Evolutionary conservation across 2,888 invertebrate genomes (phyloP), one percentile per base, ranked within the genome.

Genomic region (Charanyca ferruginea): DNA sequence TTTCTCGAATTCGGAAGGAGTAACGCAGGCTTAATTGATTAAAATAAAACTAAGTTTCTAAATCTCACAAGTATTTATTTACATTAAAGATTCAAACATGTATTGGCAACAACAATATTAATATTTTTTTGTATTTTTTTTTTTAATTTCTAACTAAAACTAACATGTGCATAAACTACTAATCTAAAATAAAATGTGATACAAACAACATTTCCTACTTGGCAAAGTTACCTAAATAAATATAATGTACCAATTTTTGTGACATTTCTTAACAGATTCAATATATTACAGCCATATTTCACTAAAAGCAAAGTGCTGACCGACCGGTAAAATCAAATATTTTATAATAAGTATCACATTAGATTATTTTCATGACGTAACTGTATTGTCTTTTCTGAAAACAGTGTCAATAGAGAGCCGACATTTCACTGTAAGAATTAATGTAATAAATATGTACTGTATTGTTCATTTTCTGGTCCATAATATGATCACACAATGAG

Each of bases 231-330:
- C 67, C 73, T 55, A 54, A 79, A 74, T 66, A 70, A 74, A 72
- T 66, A 67, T 54, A 38, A 22, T 44, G 68, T 59, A 69, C 61
- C 66, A 78, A 66, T 80, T 81, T 78, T 77, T 68, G 68, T 55
- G 81, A 85, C 80, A 83, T 83, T 84, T 78, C 83, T 65, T 72
- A 81, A 88, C 84, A 90, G 85, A 93, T 91, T 90, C 86, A 88
- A 92, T 92, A 89, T 87, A 85, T 86, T 85, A 84, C 77, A 78
- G 73, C 61, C 79, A 73, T 78, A 77, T 77, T 73, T 78, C 78
- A 81, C 84, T 88, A 85, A 88, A 86, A 88, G 88, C 84, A 76
- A 74, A 76, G 73, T 75, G 77, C 67, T 72, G 77, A 79, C 66
- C 76, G 57, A 47, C 70, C 70, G 76, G 54, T 65, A 78, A 80